Base-by-base conservation (phyloP, 2,113 vertebrate genomes). In the Mirounga angustirostris region DNA sequence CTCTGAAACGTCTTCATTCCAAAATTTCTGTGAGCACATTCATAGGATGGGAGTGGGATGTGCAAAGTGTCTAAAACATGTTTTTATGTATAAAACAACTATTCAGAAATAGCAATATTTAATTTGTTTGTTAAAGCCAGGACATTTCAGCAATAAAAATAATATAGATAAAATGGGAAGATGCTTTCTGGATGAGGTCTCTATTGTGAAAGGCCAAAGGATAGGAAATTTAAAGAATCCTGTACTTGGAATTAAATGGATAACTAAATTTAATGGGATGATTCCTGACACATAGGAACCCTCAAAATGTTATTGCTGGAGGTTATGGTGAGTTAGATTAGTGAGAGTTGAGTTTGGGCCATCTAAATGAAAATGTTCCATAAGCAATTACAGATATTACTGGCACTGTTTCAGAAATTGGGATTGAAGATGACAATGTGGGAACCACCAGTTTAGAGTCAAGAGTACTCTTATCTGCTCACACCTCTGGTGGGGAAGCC, bases 81-180 rank as follows among this genome's bases (percentile, higher is more conserved):
- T 80, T 91, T 96, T 89, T 95, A 50, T 56, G 79, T 56, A 61
- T 86, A 91, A 95, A 95, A 92, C 76, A 36, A 58, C 36, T 30
- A 65, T 86, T 89, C 50, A 94, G 63, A 92, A 97, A 89, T 80
- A 95, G 69, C 59, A 85, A 63, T 9, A 61, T 89, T 89, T 92
- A 78, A 6, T 14, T 85, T 92, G 18, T 69, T 95, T 97, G 56
- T 74, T 88, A 92, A 96, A 91, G 63, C 50, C 8, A 43, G n/a
- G 56, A 7, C 40, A 59, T 92, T 74, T 80, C 40, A 50, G 59
- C 83, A 81, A 40, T 87, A 52, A 88, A 24, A 91, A 80, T 69
- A 87, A 71, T 21, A 73, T 36, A 73, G 36, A 46, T 89, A 52
- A 88, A 89, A n/a, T 61, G 63, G 50, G 87, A 92, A 91, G 65